Percentiles rank a stretch among this genome's conserved stretches.
phyloP scores from a whole-genome alignment of 2,113 vertebrate species.

The Madoqua kirkii region DNA sequence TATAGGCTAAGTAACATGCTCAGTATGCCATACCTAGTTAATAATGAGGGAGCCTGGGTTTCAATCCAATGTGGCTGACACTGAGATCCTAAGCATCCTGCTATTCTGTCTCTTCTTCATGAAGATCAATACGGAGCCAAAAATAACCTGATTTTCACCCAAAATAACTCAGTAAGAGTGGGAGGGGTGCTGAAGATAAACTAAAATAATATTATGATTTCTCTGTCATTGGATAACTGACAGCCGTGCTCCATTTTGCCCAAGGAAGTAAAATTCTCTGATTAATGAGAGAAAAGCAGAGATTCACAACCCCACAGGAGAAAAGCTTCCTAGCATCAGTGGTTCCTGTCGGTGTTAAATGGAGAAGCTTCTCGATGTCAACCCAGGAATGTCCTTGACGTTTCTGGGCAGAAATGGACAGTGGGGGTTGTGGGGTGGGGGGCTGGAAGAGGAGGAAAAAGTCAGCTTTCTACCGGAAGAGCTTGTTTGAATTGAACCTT shows the following conservation, averaged over 20 bases:
- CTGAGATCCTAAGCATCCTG: background rate
- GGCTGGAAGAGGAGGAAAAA: background rate
- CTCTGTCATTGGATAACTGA: conserved; percentile 54
- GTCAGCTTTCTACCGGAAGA: background rate
- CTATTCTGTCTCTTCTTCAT: background rate
- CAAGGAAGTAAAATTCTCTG: conserved; percentile 53
- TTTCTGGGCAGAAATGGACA: background rate
- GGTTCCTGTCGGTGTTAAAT: background rate
- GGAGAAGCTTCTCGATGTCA: conserved; percentile 7
- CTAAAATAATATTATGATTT: conserved; percentile 65
- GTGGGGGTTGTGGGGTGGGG: fast-evolving
- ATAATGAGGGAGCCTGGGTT: background rate
- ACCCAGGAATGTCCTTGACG: background rate
- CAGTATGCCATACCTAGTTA: background rate
- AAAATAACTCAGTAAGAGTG: conserved; percentile 41
- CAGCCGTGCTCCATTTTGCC: conserved; percentile 51
- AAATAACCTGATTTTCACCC: conserved; percentile 28
- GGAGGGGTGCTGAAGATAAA: conserved; percentile 25
- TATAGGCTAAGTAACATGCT: background rate
- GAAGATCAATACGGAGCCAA: conserved; percentile 26
- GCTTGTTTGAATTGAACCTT: background rate
- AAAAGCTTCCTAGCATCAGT: background rate
- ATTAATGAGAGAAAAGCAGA: conserved; percentile 42
- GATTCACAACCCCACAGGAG: background rate
- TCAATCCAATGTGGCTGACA: background rate